Percentiles rank a stretch among this genome's conserved stretches.
phyloP scores from a whole-genome alignment of 2,113 vertebrate species.

The Elgaria multicarinata region DNA sequence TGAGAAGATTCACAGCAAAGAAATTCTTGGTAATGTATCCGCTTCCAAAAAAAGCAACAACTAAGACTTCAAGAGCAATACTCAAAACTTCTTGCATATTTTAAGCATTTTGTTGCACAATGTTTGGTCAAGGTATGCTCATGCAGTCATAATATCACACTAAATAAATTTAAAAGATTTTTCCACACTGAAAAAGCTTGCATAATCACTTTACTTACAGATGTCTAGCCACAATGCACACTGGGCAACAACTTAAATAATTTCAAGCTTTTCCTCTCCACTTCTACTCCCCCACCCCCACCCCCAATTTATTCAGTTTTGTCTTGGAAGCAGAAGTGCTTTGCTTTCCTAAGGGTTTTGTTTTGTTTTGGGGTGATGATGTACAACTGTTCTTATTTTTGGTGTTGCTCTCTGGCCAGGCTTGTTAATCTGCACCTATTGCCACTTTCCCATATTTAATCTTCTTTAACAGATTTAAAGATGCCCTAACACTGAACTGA shows the following conservation, averaged over 20 bases:
- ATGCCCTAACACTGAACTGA: not conserved
- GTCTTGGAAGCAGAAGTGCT: not conserved
- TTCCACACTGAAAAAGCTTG: not conserved
- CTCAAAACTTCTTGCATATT: not conserved
- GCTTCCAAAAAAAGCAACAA: not conserved
- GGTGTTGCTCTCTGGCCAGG: not conserved
- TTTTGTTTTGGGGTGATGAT: not conserved
- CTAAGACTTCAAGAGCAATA: not conserved
- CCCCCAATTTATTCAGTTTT: not conserved
- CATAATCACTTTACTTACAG: not conserved
- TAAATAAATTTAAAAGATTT: not conserved
- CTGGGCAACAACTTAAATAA: not conserved
- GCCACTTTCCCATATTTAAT: not conserved
- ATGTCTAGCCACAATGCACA: not conserved
- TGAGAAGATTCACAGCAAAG: not conserved
- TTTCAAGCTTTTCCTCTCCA: not conserved
- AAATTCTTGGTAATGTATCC: not conserved
- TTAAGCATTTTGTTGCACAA: not conserved
- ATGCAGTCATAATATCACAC: not conserved
- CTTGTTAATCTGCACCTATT: not conserved
- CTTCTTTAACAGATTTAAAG: not conserved
- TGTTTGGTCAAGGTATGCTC: not conserved
- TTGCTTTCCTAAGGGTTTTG: not conserved
- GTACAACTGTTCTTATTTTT: not conserved
- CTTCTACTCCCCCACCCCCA: too few species aligned